Evolutionary conservation across 2,797 vertebrate genomes (phyloP).

Genomic region (Florisuga fusca): DNA sequence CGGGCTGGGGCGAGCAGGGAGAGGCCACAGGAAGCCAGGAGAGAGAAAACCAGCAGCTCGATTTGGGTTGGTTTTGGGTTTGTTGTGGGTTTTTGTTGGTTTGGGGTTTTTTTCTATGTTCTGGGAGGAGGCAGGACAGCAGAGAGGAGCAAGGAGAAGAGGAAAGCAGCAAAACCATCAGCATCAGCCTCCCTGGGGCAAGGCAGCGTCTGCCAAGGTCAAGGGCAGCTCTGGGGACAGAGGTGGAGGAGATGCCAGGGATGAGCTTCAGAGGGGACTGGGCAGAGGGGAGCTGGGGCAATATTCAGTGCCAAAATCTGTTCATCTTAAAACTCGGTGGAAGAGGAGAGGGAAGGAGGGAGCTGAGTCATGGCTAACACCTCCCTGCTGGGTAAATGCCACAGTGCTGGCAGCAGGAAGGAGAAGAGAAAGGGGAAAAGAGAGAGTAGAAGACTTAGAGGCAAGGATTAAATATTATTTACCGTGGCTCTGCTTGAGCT

Average conservation of each 20-base stretch:
- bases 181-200: accelerated
- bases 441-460: not conserved
- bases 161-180: not conserved
- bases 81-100: too few species aligned
- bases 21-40: not conserved
- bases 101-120: too few species aligned
- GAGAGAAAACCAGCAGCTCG: not conserved
- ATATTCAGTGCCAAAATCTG: not conserved
- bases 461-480: not conserved
- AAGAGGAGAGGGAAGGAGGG: not conserved
- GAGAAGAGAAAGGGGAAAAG: not conserved
- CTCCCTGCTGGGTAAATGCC: not conserved
- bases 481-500: not conserved
- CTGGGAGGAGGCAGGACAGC: not conserved
- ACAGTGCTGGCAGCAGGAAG: not conserved
- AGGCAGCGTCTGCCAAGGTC: accelerated
- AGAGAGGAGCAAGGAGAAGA: not conserved
- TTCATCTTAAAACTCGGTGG: not conserved
- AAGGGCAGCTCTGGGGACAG: not conserved
- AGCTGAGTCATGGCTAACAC: constrained; percentile 37
- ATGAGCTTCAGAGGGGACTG: not conserved
- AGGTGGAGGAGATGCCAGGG: accelerated
- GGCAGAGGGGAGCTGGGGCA: not conserved
- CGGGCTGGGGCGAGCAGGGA: accelerated
- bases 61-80: too few species aligned